These are phyloP conservation scores for Chrysodeixis includens DNA, from an alignment of 2,888 invertebrate species.

Conservation along the genomic window DNA sequence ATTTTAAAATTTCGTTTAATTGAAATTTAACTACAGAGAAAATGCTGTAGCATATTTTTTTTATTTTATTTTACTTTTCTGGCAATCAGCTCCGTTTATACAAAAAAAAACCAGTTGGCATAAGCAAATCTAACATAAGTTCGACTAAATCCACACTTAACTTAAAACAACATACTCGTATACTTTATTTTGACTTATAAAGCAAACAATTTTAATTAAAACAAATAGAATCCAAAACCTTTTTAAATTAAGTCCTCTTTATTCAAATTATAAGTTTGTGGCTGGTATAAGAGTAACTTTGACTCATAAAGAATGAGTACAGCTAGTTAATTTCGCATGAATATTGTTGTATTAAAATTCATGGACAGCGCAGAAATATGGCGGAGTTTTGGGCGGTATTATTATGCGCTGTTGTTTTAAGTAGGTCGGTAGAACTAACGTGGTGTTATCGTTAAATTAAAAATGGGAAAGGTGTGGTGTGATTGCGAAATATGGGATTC, in stretches of 20 bases:
- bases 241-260: background rate
- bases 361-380: constrained; percentile 4
- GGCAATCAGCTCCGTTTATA: too few relatives aligned
- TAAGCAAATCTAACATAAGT: too few relatives aligned
- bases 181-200: too few relatives aligned
- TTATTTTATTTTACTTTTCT: too few relatives aligned
- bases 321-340: constrained; percentile 12
- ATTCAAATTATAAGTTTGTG: constrained; percentile 4
- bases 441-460: background rate
- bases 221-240: background rate
- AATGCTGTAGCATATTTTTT: too few relatives aligned
- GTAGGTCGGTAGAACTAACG: background rate
- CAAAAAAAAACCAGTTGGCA: too few relatives aligned
- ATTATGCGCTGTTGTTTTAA: constrained; percentile 1
- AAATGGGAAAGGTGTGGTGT: background rate
- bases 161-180: too few relatives aligned
- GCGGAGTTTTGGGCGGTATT: background rate
- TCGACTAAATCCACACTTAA: too few relatives aligned
- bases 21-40: too few relatives aligned
- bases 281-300: constrained; percentile 17
- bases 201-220: background rate
- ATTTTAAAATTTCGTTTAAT: too few relatives aligned
- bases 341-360: constrained; percentile 2
- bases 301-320: constrained; percentile 36
- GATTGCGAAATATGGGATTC: background rate